These are phyloP conservation scores for Branchellion lobata DNA, from an alignment of 2,888 invertebrate species.

Conservation along the genomic window DNA sequence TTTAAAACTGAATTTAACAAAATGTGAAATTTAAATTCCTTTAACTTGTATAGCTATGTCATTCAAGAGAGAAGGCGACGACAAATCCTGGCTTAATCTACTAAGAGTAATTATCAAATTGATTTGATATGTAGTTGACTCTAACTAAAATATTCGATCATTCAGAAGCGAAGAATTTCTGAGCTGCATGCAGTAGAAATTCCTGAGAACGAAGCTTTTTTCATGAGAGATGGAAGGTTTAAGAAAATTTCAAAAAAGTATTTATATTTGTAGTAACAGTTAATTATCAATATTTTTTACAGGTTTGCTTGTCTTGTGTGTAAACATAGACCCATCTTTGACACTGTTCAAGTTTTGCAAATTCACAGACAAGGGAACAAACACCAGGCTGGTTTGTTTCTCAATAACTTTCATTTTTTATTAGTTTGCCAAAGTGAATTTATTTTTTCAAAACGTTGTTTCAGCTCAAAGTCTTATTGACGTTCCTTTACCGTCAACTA, in stretches of 20 bases:
- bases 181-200: constrained; percentile 19
- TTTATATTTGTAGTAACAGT: no score
- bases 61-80: constrained; percentile 35
- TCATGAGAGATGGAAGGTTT: constrained; percentile 20
- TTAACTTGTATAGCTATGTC: constrained; percentile 11
- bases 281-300: no score
- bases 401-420: background rate
- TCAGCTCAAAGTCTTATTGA: no score
- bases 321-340: constrained; percentile 14
- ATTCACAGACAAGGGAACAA: constrained; percentile 28
- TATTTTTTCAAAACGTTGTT: no score
- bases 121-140: background rate
- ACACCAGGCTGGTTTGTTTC: background rate
- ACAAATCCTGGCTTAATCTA: constrained; percentile 1
- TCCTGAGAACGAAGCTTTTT: constrained; percentile 8
- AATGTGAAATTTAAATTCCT: no score
- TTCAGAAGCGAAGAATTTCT: constrained; percentile 4
- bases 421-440: no score
- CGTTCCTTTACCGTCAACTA: no score
- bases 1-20: no score
- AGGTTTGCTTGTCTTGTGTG: constrained; percentile 22
- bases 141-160: background rate
- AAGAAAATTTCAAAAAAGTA: background rate
- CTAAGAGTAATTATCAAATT: background rate
- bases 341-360: constrained; percentile 10